phyloP scores from a whole-genome alignment of 1,140 invertebrate genomes.

The Leucophenga varia region DNA sequence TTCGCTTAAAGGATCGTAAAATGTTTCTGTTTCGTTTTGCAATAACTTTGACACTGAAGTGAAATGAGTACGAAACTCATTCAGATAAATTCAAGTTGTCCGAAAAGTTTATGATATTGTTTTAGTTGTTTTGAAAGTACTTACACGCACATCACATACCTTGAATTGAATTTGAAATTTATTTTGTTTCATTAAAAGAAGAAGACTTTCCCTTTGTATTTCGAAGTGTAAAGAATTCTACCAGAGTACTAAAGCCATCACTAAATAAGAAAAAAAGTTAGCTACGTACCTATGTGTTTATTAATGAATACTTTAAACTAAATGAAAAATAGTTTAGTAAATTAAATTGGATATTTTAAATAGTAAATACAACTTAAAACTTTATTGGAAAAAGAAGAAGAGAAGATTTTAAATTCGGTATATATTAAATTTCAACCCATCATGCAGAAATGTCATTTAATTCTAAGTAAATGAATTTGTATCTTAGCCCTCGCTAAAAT shows the following conservation, averaged over 20 bases:
- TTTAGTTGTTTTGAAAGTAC: slow-evolving; percentile 6
- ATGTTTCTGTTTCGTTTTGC: slow-evolving; percentile 27
- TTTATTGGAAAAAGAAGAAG: slow-evolving; percentile 1
- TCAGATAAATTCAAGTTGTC: slow-evolving; percentile 4
- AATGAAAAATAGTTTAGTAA: too few species aligned
- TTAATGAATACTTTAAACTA: too few species aligned
- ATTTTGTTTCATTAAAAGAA: slow-evolving; percentile 44
- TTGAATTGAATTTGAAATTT: slow-evolving; percentile 50
- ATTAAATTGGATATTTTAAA: neutral
- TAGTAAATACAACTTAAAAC: neutral
- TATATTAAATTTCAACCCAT: too few species aligned
- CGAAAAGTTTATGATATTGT: slow-evolving; percentile 3
- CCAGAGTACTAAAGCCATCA: neutral
- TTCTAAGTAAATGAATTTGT: too few species aligned
- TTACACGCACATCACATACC: too few species aligned
- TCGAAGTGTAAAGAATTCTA: slow-evolving; percentile 9
- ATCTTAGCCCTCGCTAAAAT: too few species aligned
- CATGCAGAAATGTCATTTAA: too few species aligned
- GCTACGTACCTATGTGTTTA: too few species aligned
- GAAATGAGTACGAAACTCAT: slow-evolving; percentile 34
- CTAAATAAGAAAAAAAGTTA: too few species aligned
- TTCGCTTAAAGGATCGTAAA: slow-evolving; percentile 48
- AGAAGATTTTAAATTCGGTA: too few species aligned
- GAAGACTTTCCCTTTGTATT: slow-evolving; percentile 17
- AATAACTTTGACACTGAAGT: slow-evolving; percentile 34